Percentiles rank a stretch among this genome's conserved stretches.
Evolutionary conservation across 2,113 vertebrate species (phyloP).

Genomic region (Gallinago undulata): DNA sequence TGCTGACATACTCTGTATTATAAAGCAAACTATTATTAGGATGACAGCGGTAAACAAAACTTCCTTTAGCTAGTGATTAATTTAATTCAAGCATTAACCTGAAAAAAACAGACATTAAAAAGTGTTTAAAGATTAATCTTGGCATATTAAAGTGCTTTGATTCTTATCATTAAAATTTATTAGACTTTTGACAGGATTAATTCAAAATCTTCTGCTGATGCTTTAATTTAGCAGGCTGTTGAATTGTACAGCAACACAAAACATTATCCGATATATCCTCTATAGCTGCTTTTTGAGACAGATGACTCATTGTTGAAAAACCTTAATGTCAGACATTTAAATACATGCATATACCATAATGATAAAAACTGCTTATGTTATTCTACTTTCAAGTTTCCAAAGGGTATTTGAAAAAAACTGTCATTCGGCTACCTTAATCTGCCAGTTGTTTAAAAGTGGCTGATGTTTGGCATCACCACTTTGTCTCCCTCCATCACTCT

Average conservation of each 20-base stretch:
- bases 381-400: not conserved
- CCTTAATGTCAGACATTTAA: not conserved
- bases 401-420: not conserved
- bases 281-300: not conserved
- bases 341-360: not conserved
- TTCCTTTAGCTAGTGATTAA: not conserved
- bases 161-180: constrained; percentile 36
- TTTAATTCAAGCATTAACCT: not conserved
- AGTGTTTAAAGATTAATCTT: constrained; percentile 1
- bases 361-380: not conserved
- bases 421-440: not conserved
- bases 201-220: constrained; percentile 14
- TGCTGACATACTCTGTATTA: not conserved
- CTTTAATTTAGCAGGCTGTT: not conserved
- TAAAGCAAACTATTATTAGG: not conserved
- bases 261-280: not conserved
- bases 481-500: not conserved
- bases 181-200: constrained; percentile 34
- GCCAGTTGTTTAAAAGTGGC: not conserved
- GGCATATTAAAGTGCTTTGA: not conserved
- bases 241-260: not conserved
- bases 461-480: not conserved
- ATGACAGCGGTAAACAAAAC: not conserved
- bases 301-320: constrained; percentile 3
- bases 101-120: constrained; percentile 4